phyloP scores from a whole-genome alignment of 2,797 vertebrate species.

The Labroides dimidiatus region DNA sequence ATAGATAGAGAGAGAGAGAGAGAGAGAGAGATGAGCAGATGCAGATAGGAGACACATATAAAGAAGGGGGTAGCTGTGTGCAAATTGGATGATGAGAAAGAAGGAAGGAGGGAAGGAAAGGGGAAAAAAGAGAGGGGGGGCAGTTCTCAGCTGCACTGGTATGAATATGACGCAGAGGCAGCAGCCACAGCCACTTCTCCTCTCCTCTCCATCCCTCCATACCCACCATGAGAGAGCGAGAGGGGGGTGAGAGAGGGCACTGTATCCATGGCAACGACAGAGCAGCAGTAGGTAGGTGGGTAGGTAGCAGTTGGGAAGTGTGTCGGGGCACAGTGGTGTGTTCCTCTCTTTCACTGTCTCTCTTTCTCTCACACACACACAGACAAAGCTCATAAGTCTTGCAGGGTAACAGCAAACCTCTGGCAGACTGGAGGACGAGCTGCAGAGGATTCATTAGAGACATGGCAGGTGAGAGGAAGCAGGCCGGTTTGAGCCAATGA shows the following conservation, averaged over 20 bases:
- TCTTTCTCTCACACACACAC: conserved; percentile 37
- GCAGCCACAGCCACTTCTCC: conserved; percentile 84
- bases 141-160: conserved; percentile 82
- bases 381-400: conserved; percentile 50
- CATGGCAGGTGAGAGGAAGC: conserved; percentile 50
- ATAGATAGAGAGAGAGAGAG: conserved; percentile 53
- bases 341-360: conserved; percentile 56
- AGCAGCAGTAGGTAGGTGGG: conserved; percentile 79
- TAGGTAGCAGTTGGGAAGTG: conserved; percentile 71
- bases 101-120: conserved; percentile 34
- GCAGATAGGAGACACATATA: conserved; percentile 75
- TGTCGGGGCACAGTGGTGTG: conserved; percentile 76
- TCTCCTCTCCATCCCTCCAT: conserved; percentile 79
- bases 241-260: conserved; percentile 78
- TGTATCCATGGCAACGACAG: conserved; percentile 90
- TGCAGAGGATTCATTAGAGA: conserved; percentile 36
- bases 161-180: conserved; percentile 88
- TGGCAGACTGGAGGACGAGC: conserved; percentile 27
- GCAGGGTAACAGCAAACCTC: conserved; percentile 27
- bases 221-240: conserved; percentile 67
- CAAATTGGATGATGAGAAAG: conserved; percentile 77
- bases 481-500: conserved; percentile 41
- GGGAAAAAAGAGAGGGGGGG: conserved; percentile 48
- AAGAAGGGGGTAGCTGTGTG: conserved; percentile 64
- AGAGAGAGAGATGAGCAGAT: conserved; percentile 71